A percentile compares a stretch with the other conserved stretches of the same genome.
These are phyloP conservation scores for Chaetoderma sp. DNA, from an alignment of 2,888 invertebrate genomes.

Conservation along the genomic window DNA sequence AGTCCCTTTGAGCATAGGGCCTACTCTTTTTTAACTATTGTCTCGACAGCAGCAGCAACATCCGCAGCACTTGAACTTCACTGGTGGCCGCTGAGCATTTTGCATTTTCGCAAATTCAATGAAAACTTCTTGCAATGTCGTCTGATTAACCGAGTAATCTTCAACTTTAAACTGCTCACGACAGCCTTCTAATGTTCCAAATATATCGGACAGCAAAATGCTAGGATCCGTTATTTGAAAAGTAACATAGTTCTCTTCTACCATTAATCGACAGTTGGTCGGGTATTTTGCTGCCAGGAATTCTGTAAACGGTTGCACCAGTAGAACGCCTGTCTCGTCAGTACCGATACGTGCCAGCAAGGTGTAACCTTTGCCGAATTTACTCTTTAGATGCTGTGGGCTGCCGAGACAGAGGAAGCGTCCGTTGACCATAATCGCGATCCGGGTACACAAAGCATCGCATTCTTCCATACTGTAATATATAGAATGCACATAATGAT, in stretches of 20 bases:
- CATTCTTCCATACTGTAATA: constrained; percentile 86
- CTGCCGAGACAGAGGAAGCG: constrained; percentile 77
- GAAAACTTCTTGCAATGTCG: constrained; percentile 65
- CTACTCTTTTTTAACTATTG: too few relatives aligned
- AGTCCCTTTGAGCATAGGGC: too few relatives aligned
- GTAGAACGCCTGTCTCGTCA: constrained; percentile 39
- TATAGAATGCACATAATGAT: too few relatives aligned
- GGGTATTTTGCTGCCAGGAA: constrained; percentile 73
- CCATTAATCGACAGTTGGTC: constrained; percentile 76
- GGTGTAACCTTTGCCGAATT: constrained; percentile 79
- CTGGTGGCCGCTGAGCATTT: constrained; percentile 15
- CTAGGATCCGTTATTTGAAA: constrained; percentile 50
- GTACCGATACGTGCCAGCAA: constrained; percentile 71
- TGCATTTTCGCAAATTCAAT: constrained; percentile 65
- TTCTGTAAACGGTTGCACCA: not conserved
- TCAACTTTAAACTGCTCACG: constrained; percentile 45
- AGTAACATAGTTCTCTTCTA: constrained; percentile 73
- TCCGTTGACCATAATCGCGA: constrained; percentile 83
- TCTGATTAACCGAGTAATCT: constrained; percentile 65
- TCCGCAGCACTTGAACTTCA: not conserved
- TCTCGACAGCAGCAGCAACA: too few relatives aligned
- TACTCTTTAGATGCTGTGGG: constrained; percentile 76
- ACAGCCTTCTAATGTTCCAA: constrained; percentile 47
- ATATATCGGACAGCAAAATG: constrained; percentile 52
- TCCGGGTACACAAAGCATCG: constrained; percentile 82